Base-by-base conservation (phyloP, 2,113 vertebrate genomes). In the Platysternon megacephalum region DNA sequence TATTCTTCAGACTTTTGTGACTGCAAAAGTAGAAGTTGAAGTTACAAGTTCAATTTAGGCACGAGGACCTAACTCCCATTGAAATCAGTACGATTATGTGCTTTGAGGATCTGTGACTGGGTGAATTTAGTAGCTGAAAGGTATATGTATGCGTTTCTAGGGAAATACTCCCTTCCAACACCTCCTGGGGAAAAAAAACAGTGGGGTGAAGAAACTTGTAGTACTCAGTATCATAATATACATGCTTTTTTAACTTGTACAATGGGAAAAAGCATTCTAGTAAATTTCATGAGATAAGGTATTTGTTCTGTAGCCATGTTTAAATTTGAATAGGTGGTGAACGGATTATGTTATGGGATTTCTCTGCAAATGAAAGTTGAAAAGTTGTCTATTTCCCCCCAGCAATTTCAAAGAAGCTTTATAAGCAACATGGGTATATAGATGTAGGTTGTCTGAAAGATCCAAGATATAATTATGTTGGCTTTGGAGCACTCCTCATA, bases 401-500 rank as follows among this genome's bases (percentile, higher is more conserved):
- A 28, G 0, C 3, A 16, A 2, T 39, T 78, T 92, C 11, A 29
- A 2, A 2, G 51, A 81, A 53, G 53, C 16, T 83, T 88, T n/a
- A 55, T 44, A 81, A 85, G 56, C 26, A 42, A 56, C 21, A 87
- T 49, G 82, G 52, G 79, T 91, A 84, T 28, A 28, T 28, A 44
- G 24, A 46, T 46, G 12, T 46, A 39, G 35, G 13, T 11, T 91
- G 72, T 81, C 94, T 58, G 28, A 92, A 93, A 86, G 61, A 17
- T 0, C 11, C 5, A 49, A 85, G 81, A 10, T 0, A 11, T 3
- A 92, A 92, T 96, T 92, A 86, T 88, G 48, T 0, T 2, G 78
- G 52, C 82, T 91, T 72, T 85, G 79, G 79, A 88, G 87, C 53
- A 46, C 32, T 90, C 8, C 35, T 93, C 92, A 92, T 86, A 84